Conservation (phyloP, 1,140 invertebrate species). For the Ceratosolen fusciceps region DNA sequence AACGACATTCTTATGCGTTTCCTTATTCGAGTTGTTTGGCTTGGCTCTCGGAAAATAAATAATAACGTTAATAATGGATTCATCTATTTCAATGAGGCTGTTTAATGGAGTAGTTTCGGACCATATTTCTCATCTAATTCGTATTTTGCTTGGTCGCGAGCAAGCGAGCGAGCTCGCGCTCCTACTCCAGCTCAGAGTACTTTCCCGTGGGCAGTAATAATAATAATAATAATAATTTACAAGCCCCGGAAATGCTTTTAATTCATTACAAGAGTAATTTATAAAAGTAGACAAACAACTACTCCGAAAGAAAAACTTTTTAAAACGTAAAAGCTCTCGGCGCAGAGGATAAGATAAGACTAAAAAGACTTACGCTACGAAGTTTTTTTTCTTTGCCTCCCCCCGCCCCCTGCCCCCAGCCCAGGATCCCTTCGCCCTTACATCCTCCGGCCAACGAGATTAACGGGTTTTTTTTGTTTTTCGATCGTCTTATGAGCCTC, state of each 20-base stretch:
- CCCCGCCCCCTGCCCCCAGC: no score
- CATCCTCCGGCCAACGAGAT: background rate
- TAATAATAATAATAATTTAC: background rate
- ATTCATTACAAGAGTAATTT: conserved; percentile 10
- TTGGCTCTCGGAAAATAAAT: no score
- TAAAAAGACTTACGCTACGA: background rate
- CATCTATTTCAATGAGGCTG: no score
- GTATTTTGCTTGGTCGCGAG: no score
- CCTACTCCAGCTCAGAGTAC: no score
- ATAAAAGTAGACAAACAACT: background rate
- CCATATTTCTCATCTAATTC: no score
- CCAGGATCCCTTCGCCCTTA: conserved; percentile 16
- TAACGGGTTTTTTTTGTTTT: conserved; percentile 38
- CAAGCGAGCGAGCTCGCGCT: no score
- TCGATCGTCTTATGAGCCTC: conserved; percentile 5
- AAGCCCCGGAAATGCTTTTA: background rate
- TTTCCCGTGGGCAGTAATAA: background rate
- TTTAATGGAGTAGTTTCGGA: no score
- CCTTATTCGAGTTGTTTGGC: no score
- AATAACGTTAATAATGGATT: no score
- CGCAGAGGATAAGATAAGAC: background rate
- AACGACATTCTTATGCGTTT: no score
- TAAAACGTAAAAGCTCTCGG: conserved; percentile 15
- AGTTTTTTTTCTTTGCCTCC: no score
- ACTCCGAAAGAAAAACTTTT: background rate